Evolutionary conservation across 2,888 invertebrate genomes (phyloP).

Genomic region (Gasteruption jaculator): DNA sequence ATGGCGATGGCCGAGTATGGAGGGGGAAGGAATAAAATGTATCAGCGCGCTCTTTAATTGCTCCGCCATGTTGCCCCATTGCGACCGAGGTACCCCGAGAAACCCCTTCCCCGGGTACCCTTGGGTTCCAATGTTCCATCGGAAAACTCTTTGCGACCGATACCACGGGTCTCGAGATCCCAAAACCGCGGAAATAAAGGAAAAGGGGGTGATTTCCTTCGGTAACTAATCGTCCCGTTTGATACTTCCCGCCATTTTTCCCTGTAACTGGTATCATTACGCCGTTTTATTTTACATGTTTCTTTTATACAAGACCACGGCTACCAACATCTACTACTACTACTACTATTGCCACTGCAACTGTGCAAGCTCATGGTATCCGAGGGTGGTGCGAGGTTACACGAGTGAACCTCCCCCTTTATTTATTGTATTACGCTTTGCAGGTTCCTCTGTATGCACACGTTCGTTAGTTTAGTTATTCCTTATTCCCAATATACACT

Average conservation of each 20-base stretch:
- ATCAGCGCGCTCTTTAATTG: constrained; percentile 41
- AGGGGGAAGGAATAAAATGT: constrained; percentile 36
- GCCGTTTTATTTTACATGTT: constrained; percentile 16
- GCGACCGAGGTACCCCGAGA: no score
- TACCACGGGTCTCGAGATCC: neutral
- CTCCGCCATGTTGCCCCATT: constrained; percentile 32
- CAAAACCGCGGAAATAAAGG: constrained; percentile 1
- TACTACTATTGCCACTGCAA: no score
- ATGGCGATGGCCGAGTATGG: no score
- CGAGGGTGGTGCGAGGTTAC: no score
- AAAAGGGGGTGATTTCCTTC: constrained; percentile 13
- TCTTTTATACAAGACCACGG: neutral
- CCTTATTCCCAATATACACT: no score
- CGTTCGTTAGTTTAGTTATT: no score
- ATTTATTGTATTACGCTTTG: no score
- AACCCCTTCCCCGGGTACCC: no score
- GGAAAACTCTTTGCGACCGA: neutral
- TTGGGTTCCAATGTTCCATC: neutral
- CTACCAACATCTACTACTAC: no score
- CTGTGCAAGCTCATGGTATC: no score
- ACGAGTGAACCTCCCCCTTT: no score
- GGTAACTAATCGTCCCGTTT: constrained; percentile 5
- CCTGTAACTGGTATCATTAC: constrained; percentile 23
- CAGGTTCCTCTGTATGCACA: no score
- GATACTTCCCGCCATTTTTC: constrained; percentile 33